A percentile compares a stretch with the other conserved stretches of the same genome.
phyloP scores from a whole-genome alignment of 2,113 vertebrate genomes.

The Puffinus mauretanicus region DNA sequence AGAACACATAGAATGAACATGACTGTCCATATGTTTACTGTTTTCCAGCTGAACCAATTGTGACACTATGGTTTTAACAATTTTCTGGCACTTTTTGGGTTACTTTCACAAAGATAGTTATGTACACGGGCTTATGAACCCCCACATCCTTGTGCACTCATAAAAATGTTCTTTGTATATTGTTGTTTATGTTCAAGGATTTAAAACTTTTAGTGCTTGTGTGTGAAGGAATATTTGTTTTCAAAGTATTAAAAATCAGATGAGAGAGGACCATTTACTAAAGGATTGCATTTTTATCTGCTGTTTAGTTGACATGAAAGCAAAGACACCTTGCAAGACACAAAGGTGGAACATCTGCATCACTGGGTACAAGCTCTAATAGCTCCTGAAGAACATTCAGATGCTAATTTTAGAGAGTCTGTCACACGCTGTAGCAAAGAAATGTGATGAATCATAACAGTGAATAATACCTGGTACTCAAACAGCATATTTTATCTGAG shows the following conservation, averaged over 20 bases:
- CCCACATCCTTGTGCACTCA: not conserved
- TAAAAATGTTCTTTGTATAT: not conserved
- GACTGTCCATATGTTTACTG: not conserved
- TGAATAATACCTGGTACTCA: not conserved
- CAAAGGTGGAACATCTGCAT: not conserved
- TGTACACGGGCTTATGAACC: rapidly evolving
- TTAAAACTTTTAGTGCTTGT: not conserved
- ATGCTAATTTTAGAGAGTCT: not conserved
- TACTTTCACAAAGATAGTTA: not conserved
- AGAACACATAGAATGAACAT: not conserved
- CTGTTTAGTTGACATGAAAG: not conserved
- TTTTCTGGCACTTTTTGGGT: not conserved
- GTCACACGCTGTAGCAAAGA: not conserved
- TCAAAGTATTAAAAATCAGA: not conserved
- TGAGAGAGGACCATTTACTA: not conserved
- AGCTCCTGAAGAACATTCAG: not conserved
- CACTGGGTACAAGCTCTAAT: not conserved
- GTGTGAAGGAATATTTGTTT: not conserved
- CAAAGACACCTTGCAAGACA: not conserved
- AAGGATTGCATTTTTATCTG: not conserved
- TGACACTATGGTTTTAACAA: not conserved
- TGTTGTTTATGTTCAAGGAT: not conserved
- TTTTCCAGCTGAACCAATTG: not conserved
- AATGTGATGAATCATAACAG: not conserved
- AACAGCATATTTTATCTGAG: not conserved